These are phyloP conservation scores for Bilobella aurantiaca DNA, from an alignment of 1,140 invertebrate species.

Conservation along the genomic window DNA sequence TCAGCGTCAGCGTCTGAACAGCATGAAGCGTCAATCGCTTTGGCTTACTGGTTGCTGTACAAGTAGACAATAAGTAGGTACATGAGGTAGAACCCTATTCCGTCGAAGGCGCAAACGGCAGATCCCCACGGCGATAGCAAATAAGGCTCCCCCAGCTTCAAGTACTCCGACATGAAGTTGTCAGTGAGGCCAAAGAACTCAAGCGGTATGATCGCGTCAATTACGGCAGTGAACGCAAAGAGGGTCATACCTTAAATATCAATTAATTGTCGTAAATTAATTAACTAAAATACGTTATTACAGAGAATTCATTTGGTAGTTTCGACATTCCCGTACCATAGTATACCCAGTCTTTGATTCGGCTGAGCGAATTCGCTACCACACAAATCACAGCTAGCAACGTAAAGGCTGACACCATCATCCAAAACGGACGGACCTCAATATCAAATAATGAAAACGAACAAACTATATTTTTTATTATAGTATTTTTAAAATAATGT, in stretches of 20 bases:
- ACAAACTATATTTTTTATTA: too few species aligned
- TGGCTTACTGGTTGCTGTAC: slow-evolving; percentile 23
- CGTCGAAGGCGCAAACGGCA: slow-evolving; percentile 32
- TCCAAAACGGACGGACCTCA: slow-evolving; percentile 28
- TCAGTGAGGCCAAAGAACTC: slow-evolving; percentile 24
- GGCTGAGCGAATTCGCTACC: slow-evolving; percentile 5
- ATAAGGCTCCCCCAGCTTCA: slow-evolving; percentile 32
- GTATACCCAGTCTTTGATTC: slow-evolving; percentile 26
- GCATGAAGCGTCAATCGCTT: too few species aligned
- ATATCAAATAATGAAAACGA: background rate
- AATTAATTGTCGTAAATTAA: background rate
- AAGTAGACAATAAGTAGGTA: slow-evolving; percentile 25
- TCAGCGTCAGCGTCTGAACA: too few species aligned
- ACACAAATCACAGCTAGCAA: slow-evolving; percentile 17
- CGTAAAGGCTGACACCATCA: slow-evolving; percentile 24
- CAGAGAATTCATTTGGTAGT: background rate
- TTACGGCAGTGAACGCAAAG: slow-evolving; percentile 29
- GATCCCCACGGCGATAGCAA: slow-evolving; percentile 23
- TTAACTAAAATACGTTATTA: background rate
- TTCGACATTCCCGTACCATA: slow-evolving; percentile 17
- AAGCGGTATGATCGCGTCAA: slow-evolving; percentile 32
- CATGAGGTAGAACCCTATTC: slow-evolving; percentile 30
- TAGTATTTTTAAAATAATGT: background rate
- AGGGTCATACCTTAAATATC: slow-evolving; percentile 20
- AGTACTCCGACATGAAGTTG: slow-evolving; percentile 32